Base-by-base conservation (phyloP, 1,140 invertebrate species). In the Lethrus apterus region DNA sequence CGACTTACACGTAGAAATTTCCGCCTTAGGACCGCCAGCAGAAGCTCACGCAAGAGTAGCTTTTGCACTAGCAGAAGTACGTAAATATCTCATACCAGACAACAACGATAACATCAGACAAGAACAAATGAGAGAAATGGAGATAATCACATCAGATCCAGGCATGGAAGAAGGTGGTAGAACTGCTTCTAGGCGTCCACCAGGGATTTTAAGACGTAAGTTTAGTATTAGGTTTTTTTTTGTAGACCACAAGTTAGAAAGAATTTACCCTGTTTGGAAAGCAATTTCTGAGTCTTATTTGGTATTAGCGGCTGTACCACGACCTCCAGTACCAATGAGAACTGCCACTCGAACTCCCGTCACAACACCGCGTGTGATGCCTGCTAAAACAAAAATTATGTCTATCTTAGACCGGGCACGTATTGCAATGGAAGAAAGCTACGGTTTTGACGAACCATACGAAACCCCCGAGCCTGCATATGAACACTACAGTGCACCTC, bases 1-100 rank as follows among this genome's bases (percentile, higher is more conserved):
- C 56, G 89, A 93, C 58, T 74, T 95, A 4, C 91, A 94, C 72
- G 86, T 94, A 1, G 84, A 92, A 66, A 86, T 94, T 47, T 89
- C 86, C 41, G 86, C 88, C 2, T 76, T 81, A 24, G 89, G 88
- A 9, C 83, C 87, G 2, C 85, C 89, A 0, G 81, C 86, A 14
- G 88, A 94, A 67, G 89, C 88, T 5, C 89, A 94, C 62, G 82
- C 84, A n/a, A 73, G 89, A 50, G 85, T 93, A 26, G 83, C 87
- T 10, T 87, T 85, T 60, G 88, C 88, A 4, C 68, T 92, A 24
- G 79, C 81, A 14, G 87, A 92, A 74, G 75, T 92, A 20, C 70
- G 81, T 55, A 74, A 80, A 53, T 85, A 83, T 66, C 63, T 85
- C 50, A 81, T 85, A 46, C 82, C 81, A 58, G 81, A 85, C 61